phyloP scores from a whole-genome alignment of 2,113 vertebrate species.

The Amblyornis subalaris region DNA sequence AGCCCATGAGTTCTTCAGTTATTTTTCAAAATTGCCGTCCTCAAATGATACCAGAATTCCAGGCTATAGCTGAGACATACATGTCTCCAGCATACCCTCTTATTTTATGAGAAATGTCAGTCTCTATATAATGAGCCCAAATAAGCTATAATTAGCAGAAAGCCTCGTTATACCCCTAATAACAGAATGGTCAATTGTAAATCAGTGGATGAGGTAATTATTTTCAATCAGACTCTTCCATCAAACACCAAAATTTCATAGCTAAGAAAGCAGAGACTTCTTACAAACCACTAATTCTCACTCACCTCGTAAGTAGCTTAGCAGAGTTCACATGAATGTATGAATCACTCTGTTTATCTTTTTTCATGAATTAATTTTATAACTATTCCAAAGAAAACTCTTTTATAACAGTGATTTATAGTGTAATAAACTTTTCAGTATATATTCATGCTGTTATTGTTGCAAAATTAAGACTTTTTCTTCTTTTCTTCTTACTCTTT shows the following conservation, averaged over 20 bases:
- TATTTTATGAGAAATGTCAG: slow-evolving; percentile 12
- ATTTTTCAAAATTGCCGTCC: slow-evolving; percentile 22
- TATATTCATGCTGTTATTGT: neutral
- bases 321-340: neutral
- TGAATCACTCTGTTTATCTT: slow-evolving; percentile 35
- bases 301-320: slow-evolving; percentile 10
- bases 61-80: neutral
- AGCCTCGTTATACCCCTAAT: neutral
- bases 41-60: neutral
- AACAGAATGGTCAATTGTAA: slow-evolving; percentile 39
- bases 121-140: slow-evolving; percentile 34
- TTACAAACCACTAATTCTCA: neutral
- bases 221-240: slow-evolving; percentile 2
- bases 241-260: neutral
- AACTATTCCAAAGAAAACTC: slow-evolving; percentile 1
- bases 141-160: slow-evolving; percentile 35
- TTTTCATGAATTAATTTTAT: slow-evolving; percentile 30
- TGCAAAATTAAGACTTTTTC: neutral
- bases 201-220: slow-evolving; percentile 26
- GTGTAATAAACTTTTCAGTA: neutral
- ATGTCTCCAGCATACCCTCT: neutral
- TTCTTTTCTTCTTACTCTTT: neutral
- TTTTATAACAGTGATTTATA: slow-evolving; percentile 7
- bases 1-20: neutral
- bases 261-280: neutral